phyloP scores from a whole-genome alignment of 2,113 vertebrate species.

The Ammodytes marinus region DNA sequence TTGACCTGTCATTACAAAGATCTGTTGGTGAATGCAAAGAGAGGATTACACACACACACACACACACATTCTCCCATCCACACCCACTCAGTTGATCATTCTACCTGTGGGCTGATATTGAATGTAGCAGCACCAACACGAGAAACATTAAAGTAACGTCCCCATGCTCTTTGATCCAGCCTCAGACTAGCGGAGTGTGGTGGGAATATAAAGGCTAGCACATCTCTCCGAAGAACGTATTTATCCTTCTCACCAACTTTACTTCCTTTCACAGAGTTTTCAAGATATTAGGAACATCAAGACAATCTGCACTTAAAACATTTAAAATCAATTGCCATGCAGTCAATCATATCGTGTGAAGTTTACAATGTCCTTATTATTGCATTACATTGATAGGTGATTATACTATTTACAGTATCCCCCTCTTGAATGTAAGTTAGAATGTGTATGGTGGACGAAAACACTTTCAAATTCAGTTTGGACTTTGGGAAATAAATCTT shows the following conservation, averaged over 20 bases:
- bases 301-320: neutral
- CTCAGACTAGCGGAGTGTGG: constrained; percentile 52
- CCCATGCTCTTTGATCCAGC: constrained; percentile 69
- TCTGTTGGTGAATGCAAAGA: constrained; percentile 27
- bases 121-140: constrained; percentile 51
- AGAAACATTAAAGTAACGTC: constrained; percentile 62
- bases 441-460: neutral
- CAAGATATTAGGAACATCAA: constrained; percentile 10
- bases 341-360: neutral
- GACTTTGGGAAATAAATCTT: constrained; percentile 4
- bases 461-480: neutral
- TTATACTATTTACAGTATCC: neutral
- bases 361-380: neutral
- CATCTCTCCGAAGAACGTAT: constrained; percentile 32
- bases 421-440: neutral
- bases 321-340: neutral
- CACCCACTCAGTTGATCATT: neutral
- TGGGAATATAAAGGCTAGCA: constrained; percentile 62
- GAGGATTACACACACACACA: neutral
- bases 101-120: constrained; percentile 40
- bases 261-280: constrained; percentile 4
- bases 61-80: neutral
- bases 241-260: constrained; percentile 29
- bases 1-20: constrained; percentile 33
- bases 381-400: neutral